A percentile compares a stretch with the other conserved stretches of the same genome.
These are phyloP conservation scores for Macrophya annulata DNA, from an alignment of 2,888 invertebrate species.

Conservation along the genomic window DNA sequence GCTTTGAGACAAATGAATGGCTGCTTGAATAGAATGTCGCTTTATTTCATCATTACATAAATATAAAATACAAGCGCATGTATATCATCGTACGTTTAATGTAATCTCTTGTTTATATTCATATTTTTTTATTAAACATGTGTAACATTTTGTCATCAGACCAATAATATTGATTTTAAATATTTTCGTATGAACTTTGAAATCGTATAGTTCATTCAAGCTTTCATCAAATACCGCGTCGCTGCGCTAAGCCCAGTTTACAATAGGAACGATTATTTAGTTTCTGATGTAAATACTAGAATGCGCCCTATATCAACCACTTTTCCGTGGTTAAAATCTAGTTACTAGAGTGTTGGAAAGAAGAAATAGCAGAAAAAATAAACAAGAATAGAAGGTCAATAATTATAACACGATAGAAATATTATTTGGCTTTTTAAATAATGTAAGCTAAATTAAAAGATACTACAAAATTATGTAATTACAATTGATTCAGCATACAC, in stretches of 20 bases:
- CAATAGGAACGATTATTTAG: too few species aligned
- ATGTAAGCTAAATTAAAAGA: too few species aligned
- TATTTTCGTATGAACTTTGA: not conserved
- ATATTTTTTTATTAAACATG: not conserved
- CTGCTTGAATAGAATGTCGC: not conserved
- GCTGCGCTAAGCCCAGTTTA: not conserved
- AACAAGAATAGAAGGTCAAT: too few species aligned
- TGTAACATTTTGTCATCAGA: not conserved
- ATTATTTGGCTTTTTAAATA: too few species aligned
- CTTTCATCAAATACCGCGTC: constrained; percentile 1
- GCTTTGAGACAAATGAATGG: not conserved
- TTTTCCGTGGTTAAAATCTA: too few species aligned
- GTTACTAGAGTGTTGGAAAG: too few species aligned
- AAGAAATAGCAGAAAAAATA: too few species aligned
- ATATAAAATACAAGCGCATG: not conserved
- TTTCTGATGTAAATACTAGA: too few species aligned
- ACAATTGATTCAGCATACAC: too few species aligned
- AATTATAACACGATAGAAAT: too few species aligned
- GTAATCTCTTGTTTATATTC: not conserved
- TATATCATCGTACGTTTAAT: not conserved
- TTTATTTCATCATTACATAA: not conserved
- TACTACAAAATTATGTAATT: too few species aligned
- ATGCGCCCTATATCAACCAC: too few species aligned
- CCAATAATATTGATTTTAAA: not conserved
- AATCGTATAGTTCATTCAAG: not conserved